Conservation (phyloP, 2,113 vertebrate genomes). For the Plectropomus leopardus region DNA sequence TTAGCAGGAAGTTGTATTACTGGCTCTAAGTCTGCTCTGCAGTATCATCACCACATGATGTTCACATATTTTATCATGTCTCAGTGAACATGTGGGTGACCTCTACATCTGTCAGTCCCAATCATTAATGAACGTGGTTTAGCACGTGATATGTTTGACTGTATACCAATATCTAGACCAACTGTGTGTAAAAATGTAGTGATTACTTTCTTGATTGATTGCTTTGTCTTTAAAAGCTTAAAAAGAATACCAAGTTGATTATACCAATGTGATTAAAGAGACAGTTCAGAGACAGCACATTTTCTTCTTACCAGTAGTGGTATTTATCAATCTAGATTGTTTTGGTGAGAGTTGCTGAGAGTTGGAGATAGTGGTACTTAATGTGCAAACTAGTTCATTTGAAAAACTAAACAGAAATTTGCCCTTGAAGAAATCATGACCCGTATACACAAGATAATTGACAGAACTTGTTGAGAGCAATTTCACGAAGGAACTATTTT, state of each 20-base stretch:
- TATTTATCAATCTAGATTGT: too few relatives aligned
- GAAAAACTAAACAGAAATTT: too few relatives aligned
- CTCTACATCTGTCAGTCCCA: not conserved
- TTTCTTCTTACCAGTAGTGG: too few relatives aligned
- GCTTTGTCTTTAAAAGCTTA: not conserved
- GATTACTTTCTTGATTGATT: not conserved
- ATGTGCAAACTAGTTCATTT: too few relatives aligned
- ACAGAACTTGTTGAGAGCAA: too few relatives aligned
- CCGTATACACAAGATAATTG: too few relatives aligned
- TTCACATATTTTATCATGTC: conserved; percentile 13
- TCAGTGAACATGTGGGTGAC: not conserved
- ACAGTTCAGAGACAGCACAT: too few relatives aligned
- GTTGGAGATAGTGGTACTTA: too few relatives aligned
- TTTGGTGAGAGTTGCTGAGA: too few relatives aligned
- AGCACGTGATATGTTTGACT: not conserved
- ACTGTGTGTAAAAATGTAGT: not conserved
- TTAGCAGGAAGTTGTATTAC: conserved; percentile 16
- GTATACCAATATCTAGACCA: not conserved
- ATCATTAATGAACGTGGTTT: conserved; percentile 1
- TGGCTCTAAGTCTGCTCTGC: conserved; percentile 12
- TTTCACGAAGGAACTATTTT: too few relatives aligned
- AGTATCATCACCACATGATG: not conserved
- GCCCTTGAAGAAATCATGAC: too few relatives aligned
- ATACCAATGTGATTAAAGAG: too few relatives aligned
- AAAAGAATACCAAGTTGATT: not conserved